Percentiles rank a stretch among this genome's conserved stretches.
These are phyloP conservation scores for Petrocephalus sullivani DNA, from an alignment of 2,797 vertebrate genomes.

Conservation along the genomic window DNA sequence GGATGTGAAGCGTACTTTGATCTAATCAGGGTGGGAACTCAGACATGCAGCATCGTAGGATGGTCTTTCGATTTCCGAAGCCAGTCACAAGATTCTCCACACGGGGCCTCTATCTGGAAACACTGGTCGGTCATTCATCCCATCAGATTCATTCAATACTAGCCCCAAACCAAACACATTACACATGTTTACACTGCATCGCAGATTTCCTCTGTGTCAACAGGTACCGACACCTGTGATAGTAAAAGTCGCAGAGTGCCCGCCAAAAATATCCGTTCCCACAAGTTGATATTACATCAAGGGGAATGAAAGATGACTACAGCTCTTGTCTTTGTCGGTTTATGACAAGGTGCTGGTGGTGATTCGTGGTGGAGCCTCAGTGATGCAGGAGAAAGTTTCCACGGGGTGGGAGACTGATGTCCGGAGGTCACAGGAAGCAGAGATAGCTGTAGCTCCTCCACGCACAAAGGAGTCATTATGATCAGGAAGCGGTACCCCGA, in stretches of 20 bases:
- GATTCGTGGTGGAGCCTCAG: background rate
- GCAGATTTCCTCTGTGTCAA: background rate
- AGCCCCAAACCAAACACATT: background rate
- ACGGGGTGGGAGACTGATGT: background rate
- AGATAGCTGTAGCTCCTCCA: background rate
- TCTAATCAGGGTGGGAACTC: background rate
- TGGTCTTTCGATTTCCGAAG: background rate
- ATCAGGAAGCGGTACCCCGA: background rate
- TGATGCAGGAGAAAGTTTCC: background rate
- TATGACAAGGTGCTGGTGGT: background rate
- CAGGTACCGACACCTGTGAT: background rate
- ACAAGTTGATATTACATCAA: constrained; percentile 4
- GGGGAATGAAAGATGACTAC: background rate
- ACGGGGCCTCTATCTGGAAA: background rate
- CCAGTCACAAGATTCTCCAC: background rate
- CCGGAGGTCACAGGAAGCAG: constrained; percentile 2
- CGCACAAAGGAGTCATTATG: background rate
- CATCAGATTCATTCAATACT: background rate
- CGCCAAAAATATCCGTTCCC: background rate
- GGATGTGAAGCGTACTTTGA: background rate
- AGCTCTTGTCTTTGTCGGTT: background rate
- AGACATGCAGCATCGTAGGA: background rate
- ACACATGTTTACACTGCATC: background rate
- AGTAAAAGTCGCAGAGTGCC: background rate
- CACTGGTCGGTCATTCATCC: background rate